Conservation (phyloP, 2,797 vertebrate genomes). For the Chaenodraco wilsoni region DNA sequence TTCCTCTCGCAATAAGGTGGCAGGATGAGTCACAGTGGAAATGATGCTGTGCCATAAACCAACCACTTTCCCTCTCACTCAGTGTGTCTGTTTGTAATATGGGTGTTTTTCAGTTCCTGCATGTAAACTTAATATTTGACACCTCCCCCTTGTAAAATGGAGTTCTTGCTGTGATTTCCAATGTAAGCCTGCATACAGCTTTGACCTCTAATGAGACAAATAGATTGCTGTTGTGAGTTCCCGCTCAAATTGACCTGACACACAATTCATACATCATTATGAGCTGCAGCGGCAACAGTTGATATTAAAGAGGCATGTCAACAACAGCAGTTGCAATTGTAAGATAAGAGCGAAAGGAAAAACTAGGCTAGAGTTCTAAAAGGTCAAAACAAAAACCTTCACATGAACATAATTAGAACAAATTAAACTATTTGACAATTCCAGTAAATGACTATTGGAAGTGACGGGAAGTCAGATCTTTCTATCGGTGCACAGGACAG, state of each 20-base stretch:
- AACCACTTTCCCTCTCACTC: slow-evolving; percentile 40
- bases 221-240: slow-evolving; percentile 38
- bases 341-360: slow-evolving; percentile 22
- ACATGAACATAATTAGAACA: slow-evolving; percentile 6
- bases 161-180: background rate
- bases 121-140: slow-evolving; percentile 26
- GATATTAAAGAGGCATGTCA: slow-evolving; percentile 15
- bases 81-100: slow-evolving; percentile 13
- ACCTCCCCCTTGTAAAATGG: slow-evolving; percentile 24
- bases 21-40: slow-evolving; percentile 82
- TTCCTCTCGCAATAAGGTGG: slow-evolving; percentile 75
- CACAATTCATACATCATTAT: slow-evolving; percentile 39
- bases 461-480: slow-evolving; percentile 8
- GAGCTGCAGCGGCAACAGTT: slow-evolving; percentile 30
- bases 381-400: slow-evolving; percentile 16
- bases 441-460: background rate
- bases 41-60: slow-evolving; percentile 56
- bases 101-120: slow-evolving; percentile 27
- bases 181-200: slow-evolving; percentile 14
- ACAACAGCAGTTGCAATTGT: slow-evolving; percentile 14
- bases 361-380: background rate
- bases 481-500: background rate
- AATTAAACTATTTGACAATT: background rate
- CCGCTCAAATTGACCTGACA: slow-evolving; percentile 51
- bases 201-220: slow-evolving; percentile 37